phyloP scores from a whole-genome alignment of 2,113 vertebrate species.

The Saguinus midas region DNA sequence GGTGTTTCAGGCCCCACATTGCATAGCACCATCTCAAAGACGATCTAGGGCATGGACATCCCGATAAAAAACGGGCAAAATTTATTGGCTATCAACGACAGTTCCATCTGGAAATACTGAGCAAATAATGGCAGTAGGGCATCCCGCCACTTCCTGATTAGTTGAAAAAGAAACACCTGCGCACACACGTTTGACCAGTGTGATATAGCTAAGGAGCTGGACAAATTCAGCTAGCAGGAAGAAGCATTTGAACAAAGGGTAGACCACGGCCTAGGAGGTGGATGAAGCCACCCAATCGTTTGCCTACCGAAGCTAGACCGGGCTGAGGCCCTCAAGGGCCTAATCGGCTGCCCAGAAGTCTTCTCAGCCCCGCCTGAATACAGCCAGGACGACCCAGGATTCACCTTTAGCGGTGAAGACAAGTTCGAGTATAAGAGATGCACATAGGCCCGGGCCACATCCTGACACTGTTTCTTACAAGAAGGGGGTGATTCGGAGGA shows the following conservation, averaged over 20 bases:
- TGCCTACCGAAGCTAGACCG: not conserved
- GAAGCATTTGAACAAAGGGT: not conserved
- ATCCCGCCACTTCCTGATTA: not conserved
- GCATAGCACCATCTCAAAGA: not conserved
- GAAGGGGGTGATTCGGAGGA: not conserved
- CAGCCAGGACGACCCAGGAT: not conserved
- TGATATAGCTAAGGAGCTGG: not conserved
- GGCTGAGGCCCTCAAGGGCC: not conserved
- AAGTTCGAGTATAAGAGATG: not conserved
- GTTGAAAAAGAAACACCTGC: not conserved
- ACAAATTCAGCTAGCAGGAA: not conserved
- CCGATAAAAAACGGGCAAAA: not conserved
- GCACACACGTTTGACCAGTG: not conserved
- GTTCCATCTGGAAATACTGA: not conserved
- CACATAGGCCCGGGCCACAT: not conserved
- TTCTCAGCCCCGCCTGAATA: not conserved
- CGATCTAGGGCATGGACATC: not conserved
- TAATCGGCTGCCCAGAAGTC: not conserved
- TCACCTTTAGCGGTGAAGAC: not conserved
- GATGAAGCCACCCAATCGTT: not conserved
- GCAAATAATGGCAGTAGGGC: not conserved
- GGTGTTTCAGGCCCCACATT: not conserved
- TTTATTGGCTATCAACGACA: not conserved
- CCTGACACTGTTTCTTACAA: not conserved
- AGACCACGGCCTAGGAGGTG: not conserved